Base-by-base conservation (phyloP, 2,888 invertebrate species). In the Drosophila nr. medialis region DNA sequence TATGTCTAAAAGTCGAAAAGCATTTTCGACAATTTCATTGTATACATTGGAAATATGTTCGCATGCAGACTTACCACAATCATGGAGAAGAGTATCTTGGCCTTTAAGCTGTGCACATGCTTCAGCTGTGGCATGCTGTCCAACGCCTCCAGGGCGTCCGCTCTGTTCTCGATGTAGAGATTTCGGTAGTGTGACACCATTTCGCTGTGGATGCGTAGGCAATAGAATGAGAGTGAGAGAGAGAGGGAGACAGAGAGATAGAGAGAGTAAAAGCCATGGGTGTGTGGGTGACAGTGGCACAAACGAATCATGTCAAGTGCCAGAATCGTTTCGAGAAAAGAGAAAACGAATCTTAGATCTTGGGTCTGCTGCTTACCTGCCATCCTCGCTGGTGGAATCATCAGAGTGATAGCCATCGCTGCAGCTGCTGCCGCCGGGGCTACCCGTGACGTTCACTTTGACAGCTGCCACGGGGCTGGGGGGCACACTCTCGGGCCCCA, bases 11-110 rank as follows among this genome's bases (percentile, higher is more conserved):
- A 45, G 21, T 13, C 13, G 0, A 13, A 34, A 34, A 24, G 21
- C 15, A 32, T 2, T 21, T 10, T 54, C 2, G 11, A 27, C 11
- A 55, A 27, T 29, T 29, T 29, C 0, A 29, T 40, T 29, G 8
- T n/a, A 1, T 40, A 30, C 3, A 5, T 42, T 42, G 21, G n/a
- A 21, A 56, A 8, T 4, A 15, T 29, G 29, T 42, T 40, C 21
- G 18, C 18, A 15, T 15, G 18, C 13, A 27, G 11, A 95, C 97
- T 96, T 93, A 99, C 99, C 94, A 99, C 99, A 83, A 98, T 96
- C 68, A 98, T 97, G 69, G 98, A 99, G 94, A 99, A 99, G 79
- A 99, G 95, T 81, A 99, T 97, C 94, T 99, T 99, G 88, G 96
- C 96, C 94, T 99, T 99, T 78, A 99, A 95, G 90, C 98, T 97